Conservation (phyloP, 2,888 invertebrate genomes). For the Melieria omissa region DNA sequence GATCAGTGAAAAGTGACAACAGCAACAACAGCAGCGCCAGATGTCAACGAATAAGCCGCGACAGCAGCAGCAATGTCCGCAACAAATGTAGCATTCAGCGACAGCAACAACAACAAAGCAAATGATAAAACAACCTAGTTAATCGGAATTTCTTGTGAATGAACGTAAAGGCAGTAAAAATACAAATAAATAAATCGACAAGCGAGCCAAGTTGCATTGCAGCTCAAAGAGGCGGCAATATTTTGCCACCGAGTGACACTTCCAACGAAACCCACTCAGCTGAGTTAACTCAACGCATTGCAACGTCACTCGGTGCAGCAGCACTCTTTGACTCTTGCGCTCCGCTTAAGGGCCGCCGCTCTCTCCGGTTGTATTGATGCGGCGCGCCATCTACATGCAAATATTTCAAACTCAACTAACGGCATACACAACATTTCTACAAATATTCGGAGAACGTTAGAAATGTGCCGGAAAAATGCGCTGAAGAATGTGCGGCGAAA, state of each 20-base stretch:
- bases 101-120: background rate
- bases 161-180: constrained; percentile 15
- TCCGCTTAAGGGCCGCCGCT: constrained; percentile 3
- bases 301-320: too few relatives aligned
- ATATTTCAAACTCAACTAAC: constrained; percentile 50
- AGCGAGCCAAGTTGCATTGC: too few relatives aligned
- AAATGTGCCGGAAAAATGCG: constrained; percentile 54
- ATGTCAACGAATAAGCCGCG: background rate
- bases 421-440: constrained; percentile 49
- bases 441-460: constrained; percentile 46
- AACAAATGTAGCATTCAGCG: background rate
- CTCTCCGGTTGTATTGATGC: constrained; percentile 14
- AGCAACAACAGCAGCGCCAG: constrained; percentile 23
- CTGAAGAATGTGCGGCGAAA: constrained; percentile 53
- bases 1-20: constrained; percentile 7
- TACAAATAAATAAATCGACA: too few relatives aligned
- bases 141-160: constrained; percentile 38
- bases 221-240: too few relatives aligned
- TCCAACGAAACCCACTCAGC: too few relatives aligned
- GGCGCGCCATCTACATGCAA: constrained; percentile 52
- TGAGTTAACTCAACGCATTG: background rate
- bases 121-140: constrained; percentile 28
- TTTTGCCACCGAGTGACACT: too few relatives aligned
- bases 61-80: background rate
- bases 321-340: constrained; percentile 15